These are phyloP conservation scores for Andrena bucephala DNA, from an alignment of 2,888 invertebrate species.

Conservation along the genomic window DNA sequence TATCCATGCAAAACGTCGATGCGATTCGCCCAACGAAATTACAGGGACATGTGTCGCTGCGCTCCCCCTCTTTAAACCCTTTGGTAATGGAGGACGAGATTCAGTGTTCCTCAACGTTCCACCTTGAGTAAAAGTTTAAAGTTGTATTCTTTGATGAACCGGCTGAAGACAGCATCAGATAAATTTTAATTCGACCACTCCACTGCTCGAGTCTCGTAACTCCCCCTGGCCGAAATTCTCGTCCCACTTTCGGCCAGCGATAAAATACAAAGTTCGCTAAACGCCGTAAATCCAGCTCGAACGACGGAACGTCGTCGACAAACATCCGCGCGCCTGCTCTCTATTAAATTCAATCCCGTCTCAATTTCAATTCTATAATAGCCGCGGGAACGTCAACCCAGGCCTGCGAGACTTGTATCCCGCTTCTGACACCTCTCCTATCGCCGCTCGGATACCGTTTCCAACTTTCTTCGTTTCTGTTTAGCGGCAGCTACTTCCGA, in stretches of 20 bases:
- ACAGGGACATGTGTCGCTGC: not conserved
- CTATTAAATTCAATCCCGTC: conserved; percentile 4
- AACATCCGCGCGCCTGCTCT: not conserved
- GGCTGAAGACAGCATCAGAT: not conserved
- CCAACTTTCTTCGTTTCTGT: conserved; percentile 11
- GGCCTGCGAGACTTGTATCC: not conserved
- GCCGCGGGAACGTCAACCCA: not conserved
- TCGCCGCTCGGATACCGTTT: not conserved
- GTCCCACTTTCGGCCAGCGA: conserved; percentile 32
- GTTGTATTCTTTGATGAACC: not conserved
- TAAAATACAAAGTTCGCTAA: conserved; percentile 32
- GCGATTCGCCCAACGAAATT: conserved; percentile 4
- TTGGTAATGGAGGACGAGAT: not conserved
- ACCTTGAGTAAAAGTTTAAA: not conserved
- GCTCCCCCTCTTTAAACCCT: not conserved
- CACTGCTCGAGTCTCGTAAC: not conserved
- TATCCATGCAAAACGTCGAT: conserved; percentile 31
- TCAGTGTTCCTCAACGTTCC: not conserved
- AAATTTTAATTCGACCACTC: conserved; percentile 13
- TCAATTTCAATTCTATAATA: conserved; percentile 16
- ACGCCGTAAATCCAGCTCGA: conserved; percentile 5
- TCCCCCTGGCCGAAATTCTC: conserved; percentile 46
- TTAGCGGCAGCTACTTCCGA: conserved; percentile 7
- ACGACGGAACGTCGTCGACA: conserved; percentile 14
- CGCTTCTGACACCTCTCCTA: not conserved